phyloP scores from a whole-genome alignment of 2,797 vertebrate genomes.

The Choloepus didactylus region DNA sequence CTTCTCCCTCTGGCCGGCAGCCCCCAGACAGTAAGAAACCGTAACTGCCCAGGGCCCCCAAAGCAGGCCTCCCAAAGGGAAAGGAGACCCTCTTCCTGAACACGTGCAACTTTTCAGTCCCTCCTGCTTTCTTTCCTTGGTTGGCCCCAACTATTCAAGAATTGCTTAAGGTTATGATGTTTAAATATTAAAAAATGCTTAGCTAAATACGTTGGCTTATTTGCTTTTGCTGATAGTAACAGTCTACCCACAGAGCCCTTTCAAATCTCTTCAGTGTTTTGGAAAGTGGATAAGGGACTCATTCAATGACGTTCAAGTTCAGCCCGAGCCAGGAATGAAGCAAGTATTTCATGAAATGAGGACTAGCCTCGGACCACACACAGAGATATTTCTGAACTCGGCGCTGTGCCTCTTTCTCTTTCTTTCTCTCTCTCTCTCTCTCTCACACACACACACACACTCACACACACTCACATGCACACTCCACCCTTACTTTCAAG shows the following conservation, averaged over 20 bases:
- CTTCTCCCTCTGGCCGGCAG: not conserved
- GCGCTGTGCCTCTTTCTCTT: constrained; percentile 2
- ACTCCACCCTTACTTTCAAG: constrained; percentile 73
- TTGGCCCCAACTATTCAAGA: constrained; percentile 73
- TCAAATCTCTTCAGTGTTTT: constrained; percentile 86
- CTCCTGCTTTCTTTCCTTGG: constrained; percentile 65
- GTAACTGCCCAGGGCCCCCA: not conserved
- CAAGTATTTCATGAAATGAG: constrained; percentile 87
- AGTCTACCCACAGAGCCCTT: constrained; percentile 87
- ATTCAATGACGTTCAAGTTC: constrained; percentile 87
- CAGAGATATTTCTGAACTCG: constrained; percentile 83
- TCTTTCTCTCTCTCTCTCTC: not conserved
- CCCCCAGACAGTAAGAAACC: constrained; percentile 35
- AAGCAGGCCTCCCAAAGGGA: constrained; percentile 66
- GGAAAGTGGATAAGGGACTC: constrained; percentile 90
- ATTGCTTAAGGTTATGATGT: constrained; percentile 83
- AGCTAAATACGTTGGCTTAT: constrained; percentile 86
- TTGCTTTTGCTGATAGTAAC: constrained; percentile 90
- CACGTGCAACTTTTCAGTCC: not conserved
- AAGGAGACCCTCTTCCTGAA: constrained; percentile 72
- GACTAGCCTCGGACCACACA: constrained; percentile 90
- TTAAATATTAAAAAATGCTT: constrained; percentile 86
- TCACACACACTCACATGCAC: not conserved
- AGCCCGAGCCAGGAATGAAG: constrained; percentile 87
- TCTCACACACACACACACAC: not conserved